Base-by-base conservation (phyloP, 2,797 vertebrate species). In the Micromesistius poutassou region DNA sequence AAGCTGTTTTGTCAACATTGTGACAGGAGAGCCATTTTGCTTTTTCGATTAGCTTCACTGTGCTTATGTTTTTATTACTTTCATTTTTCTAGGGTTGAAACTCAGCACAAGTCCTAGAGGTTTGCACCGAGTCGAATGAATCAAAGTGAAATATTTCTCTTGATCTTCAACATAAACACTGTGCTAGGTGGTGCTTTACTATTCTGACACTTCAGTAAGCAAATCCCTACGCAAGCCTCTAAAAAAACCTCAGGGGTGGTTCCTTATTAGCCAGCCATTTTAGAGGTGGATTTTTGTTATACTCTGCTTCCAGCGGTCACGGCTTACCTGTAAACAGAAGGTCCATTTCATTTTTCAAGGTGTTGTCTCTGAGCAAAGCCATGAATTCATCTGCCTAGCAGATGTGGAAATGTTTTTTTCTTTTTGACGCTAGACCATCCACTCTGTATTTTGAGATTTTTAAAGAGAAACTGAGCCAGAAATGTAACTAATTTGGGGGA, bases 361-460 rank as follows among this genome's bases (percentile, higher is more conserved):
- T 85, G 79, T 85, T 77, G 74, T 78, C n/a, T 78, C 80, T 46
- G 31, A 71, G 70, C 30, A 55, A 76, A 75, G 79, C 72, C 50
- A 77, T 70, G 62, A 80, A 73, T 81, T 84, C 83, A 87, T 89
- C 87, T 92, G 89, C 77, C 46, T 30, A 78, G 71, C 88, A 91
- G 87, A 91, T 91, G 88, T 84, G 70, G 73, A 74, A 35, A 68
- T n/a, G 0, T 55, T 75, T 25, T 50, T 5, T 6, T 68, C 12
- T 28, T 28, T 10, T 68, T 68, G 25, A 68, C n/a, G 28, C 3
- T 28, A 30, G 62, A 8, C 62, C 55, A 25, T 22, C 10, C 62
- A 28, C 62, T 66, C 55, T 68, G 62, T 68, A 68, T 68, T 68
- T 28, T 68, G 22, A 62, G 55, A 62, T 28, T 6, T 68, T 68